Evolutionary conservation across 2,113 vertebrate genomes (phyloP), one percentile per base, ranked within the genome.

Genomic region (Leptodactylus fuscus): DNA sequence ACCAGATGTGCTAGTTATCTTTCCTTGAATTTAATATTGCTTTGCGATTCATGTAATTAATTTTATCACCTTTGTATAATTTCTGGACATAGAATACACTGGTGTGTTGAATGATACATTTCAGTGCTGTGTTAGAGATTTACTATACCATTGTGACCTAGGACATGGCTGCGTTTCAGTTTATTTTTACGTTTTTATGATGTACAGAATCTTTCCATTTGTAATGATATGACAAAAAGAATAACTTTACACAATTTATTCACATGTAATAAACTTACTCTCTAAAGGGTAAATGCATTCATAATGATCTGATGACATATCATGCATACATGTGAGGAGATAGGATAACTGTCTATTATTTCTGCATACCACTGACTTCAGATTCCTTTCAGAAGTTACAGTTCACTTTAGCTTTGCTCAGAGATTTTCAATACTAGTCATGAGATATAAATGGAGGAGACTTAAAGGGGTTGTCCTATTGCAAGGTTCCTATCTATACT

Each of bases 1-100:
- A 60, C n/a, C 81, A 83, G 81, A 74, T 83, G 81, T 83, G 49
- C 70, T 18, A 83, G 81, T 55, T 74, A 74, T 75, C 69, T 74
- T 46, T 29, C 69, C 38, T 62, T 58, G 81, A 12, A 13, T 75
- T 83, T 55, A 74, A 58, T 74, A 75, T 83, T 75, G 51, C 70
- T 75, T 83, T 65, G 24, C 29, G 81, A 60, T 75, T 44, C 69
- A 46, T 44, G 34, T 24, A 12, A 74, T 74, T 83, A 74, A 83
- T 74, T 83, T 83, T 83, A 44, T 38, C 69, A 75, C 69, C 24
- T 74, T 34, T 83, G 53, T 58, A 44, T 24, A 46, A 46, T 60
- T 75, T 83, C 69, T 75, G 34, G 81, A 53, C 38, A 20, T 48
- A 71, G 60, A 18, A 46, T 62, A 60, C 38, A 44, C 78, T 29